Evolutionary conservation across 2,113 vertebrate species (phyloP), one percentile per base, ranked within the genome.

Genomic region (Cynocephalus volans): DNA sequence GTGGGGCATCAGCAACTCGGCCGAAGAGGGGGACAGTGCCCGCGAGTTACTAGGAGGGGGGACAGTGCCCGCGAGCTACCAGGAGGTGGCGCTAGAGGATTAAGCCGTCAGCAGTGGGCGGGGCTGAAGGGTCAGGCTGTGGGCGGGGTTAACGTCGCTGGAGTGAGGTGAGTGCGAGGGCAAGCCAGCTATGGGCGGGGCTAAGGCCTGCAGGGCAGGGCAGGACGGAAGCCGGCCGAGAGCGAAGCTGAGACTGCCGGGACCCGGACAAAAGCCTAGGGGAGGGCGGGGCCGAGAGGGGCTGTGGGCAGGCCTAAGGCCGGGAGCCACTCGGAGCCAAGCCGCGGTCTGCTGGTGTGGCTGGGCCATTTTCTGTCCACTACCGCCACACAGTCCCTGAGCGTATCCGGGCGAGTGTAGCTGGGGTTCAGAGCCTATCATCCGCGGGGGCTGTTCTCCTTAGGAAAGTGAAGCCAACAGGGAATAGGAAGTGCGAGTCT

Each of bases 1-100:
- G 10, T 7, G 13, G 28, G 18, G 28, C 65, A 4, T 1, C 19
- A 5, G 26, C 6, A 2, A 0, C 41, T 83, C 18, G 41, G 33
- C 8, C 28, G 3, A 45, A 94, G 45, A 79, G 28, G 8, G 28
- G 8, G 23, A 45, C 75, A 82, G 79, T 94, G 33, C 36, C 92
- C 6, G 0, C 2, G 0, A 31, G 18, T 60, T 81, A 58, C 96
- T 97, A 97, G 97, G 2, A 97, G 97, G 92, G 97, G 97, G 98
- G 41, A 41, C 75, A 82, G 83, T 94, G 33, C 36, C 92, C 6
- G 0, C 3, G 0, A 31, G 18, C 65, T 81, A 58, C 96, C 98
- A 97, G 97, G 2, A 97, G 97, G 92, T 98, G 97, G 98, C 97
- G 97, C 93, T 76, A 87, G 60, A 97, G 83, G 69, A 82, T 56